Evolutionary conservation across 1,140 invertebrate species (phyloP).

Genomic region (Adelges cooleyi): DNA sequence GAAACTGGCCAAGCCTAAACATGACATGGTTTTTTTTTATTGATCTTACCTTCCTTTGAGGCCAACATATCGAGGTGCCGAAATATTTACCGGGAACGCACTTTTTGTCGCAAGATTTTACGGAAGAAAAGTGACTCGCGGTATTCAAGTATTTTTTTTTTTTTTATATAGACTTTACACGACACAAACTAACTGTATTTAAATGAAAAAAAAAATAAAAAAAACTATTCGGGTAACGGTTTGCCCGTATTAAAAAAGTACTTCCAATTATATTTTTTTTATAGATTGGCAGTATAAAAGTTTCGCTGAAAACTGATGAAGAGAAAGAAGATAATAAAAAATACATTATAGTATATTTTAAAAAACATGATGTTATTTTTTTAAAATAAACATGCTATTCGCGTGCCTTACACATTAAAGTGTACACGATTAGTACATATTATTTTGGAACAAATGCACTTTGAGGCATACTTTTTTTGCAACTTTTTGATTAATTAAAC

Average conservation of each 20-base stretch:
- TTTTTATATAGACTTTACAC: neutral
- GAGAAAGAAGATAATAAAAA: conserved; percentile 22
- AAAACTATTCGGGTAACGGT: neutral
- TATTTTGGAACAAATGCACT: too few relatives aligned
- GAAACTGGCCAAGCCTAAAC: conserved; percentile 1
- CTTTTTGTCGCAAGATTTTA: conserved; percentile 19
- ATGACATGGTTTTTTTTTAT: conserved; percentile 16
- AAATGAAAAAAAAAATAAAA: neutral
- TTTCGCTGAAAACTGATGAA: conserved; percentile 20
- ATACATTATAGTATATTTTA: neutral
- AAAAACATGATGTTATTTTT: too few relatives aligned
- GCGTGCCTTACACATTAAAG: too few relatives aligned
- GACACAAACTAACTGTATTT: conserved; percentile 16
- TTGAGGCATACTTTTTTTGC: too few relatives aligned
- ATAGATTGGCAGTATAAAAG: too few relatives aligned
- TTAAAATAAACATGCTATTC: too few relatives aligned
- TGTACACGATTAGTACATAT: too few relatives aligned
- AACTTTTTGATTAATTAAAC: too few relatives aligned
- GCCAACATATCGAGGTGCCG: conserved; percentile 15
- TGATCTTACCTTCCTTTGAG: conserved; percentile 21
- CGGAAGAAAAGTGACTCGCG: neutral
- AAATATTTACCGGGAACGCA: conserved; percentile 23
- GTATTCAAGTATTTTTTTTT: neutral
- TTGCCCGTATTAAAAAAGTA: neutral
- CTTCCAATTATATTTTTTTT: neutral